Base-by-base conservation (phyloP, 2,113 vertebrate genomes). In the Oncorhynchus gorbuscha region DNA sequence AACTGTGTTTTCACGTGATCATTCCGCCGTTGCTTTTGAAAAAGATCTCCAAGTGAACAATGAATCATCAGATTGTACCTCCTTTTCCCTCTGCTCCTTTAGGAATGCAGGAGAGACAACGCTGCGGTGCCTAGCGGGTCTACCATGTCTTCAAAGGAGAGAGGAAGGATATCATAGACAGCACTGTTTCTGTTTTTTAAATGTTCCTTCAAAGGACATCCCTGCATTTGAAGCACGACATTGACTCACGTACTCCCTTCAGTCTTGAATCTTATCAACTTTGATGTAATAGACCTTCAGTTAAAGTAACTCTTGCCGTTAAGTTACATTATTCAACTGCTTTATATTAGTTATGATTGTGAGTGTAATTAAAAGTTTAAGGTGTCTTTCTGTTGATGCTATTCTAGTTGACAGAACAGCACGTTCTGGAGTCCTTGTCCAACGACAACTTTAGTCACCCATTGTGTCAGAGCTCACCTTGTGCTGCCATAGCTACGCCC, bases 51-150 rank as follows among this genome's bases (percentile, higher is more conserved):
- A 35, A 35, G 1, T 35, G 35, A 35, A 26, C 9, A 6, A 20
- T 30, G 64, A 22, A 8, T 22, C 24, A 66, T 61, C 16, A 13
- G 4, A 5, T 26, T 73, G 9, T 3, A 9, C 1, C 20, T 61
- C 71, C 24, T 14, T 55, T 22, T 24, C 45, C 26, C 51, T 22
- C 14, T 89, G 92, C 91, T n/a, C 14, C 49, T 72, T 85, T 80
- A 98, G 97, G 96, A 69, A 96, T 99, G 94, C 97, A 1, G 97
- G 97, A 69, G 98, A 99, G 93, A 99, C 96, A 0, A 96, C 96
- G 97, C 77, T 99, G 97, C 20, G 97, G 97, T 74, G 97, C 98
- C 85, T 93, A 77, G 6, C 94, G 93, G 0, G 96, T 99, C 24
- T 97, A 92, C 45, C 86, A 98, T 71, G 95, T 93, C 84, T 98